These are phyloP conservation scores for Zosterops lateralis DNA, from an alignment of 2,113 vertebrate species.

Conservation along the genomic window DNA sequence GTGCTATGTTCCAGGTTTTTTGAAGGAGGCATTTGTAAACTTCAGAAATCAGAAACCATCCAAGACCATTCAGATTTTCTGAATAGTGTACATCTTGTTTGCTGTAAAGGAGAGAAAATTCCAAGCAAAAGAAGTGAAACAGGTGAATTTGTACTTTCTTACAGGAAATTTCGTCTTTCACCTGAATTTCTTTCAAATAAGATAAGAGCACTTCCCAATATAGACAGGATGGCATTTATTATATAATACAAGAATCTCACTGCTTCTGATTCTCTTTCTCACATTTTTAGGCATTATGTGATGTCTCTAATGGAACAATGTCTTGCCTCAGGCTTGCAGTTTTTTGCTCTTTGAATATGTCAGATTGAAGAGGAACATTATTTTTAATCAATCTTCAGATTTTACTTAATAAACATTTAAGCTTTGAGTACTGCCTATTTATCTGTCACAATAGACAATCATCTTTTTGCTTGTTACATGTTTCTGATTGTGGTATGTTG, in stretches of 20 bases:
- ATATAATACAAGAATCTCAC: background rate
- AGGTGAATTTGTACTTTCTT: background rate
- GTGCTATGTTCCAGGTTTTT: background rate
- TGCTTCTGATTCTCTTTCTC: background rate
- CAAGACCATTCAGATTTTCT: background rate
- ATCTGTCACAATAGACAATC: background rate
- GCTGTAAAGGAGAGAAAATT: background rate
- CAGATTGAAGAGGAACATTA: background rate
- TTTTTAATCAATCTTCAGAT: background rate
- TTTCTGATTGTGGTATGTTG: background rate
- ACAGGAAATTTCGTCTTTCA: background rate
- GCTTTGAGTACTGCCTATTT: background rate
- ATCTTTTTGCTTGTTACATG: background rate
- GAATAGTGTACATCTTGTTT: accelerated
- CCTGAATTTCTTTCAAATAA: background rate
- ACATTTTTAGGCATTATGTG: background rate
- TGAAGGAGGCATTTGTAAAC: background rate
- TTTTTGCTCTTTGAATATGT: background rate
- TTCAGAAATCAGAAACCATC: background rate
- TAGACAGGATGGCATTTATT: accelerated
- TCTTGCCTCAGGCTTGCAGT: background rate
- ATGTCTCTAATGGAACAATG: background rate
- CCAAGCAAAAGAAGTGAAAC: background rate
- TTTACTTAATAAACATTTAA: background rate
- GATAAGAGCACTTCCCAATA: background rate